These are phyloP conservation scores for Ivindomyrus marchei DNA, from an alignment of 2,113 vertebrate genomes.

Conservation along the genomic window DNA sequence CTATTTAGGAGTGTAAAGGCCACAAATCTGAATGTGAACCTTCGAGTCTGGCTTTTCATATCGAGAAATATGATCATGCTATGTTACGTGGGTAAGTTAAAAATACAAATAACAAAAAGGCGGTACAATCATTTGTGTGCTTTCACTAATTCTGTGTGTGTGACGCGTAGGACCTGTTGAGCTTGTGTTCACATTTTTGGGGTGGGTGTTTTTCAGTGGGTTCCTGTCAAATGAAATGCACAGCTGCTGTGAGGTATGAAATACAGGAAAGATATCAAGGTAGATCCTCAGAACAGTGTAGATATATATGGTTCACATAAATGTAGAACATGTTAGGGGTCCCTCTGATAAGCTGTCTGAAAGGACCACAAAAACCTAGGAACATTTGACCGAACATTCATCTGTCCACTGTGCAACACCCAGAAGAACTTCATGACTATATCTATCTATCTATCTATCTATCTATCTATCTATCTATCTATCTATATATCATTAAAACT, in stretches of 20 bases:
- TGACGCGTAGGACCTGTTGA: background rate
- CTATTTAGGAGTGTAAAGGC: background rate
- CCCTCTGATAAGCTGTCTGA: background rate
- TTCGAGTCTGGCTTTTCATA: background rate
- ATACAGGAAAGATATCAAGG: background rate
- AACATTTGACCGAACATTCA: background rate
- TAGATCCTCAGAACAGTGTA: background rate
- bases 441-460: background rate
- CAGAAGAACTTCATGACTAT: background rate
- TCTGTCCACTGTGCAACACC: background rate
- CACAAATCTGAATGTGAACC: background rate
- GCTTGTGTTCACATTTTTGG: background rate
- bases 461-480: too few species aligned
- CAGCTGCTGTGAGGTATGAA: background rate
- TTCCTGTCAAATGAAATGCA: background rate
- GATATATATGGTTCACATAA: background rate
- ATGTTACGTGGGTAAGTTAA: background rate
- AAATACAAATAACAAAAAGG: background rate
- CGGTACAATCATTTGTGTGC: background rate
- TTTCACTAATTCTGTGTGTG: background rate
- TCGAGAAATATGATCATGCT: background rate
- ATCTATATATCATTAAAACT: background rate
- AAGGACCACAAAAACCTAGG: background rate
- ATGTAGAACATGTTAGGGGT: background rate
- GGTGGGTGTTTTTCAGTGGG: background rate